Conservation (phyloP, 2,888 invertebrate species). For the Globia sparganii region DNA sequence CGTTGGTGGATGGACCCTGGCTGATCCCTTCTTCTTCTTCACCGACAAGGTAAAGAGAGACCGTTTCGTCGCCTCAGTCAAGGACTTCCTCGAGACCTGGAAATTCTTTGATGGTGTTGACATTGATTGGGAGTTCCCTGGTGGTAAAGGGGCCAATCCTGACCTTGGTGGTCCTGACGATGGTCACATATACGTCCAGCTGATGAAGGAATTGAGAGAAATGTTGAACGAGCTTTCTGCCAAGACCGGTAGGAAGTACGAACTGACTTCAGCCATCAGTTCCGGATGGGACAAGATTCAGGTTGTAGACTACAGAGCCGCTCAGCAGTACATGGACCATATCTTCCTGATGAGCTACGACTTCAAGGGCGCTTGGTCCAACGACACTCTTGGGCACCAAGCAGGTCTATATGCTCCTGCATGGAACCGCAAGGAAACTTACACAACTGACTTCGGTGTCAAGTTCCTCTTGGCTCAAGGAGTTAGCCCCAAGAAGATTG, state of each 20-base stretch:
- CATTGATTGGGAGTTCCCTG: slow-evolving; percentile 89
- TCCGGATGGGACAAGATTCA: slow-evolving; percentile 89
- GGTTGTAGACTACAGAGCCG: slow-evolving; percentile 86
- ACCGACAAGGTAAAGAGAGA: slow-evolving; percentile 82
- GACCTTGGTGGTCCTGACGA: slow-evolving; percentile 85
- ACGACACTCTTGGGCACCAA: slow-evolving; percentile 86
- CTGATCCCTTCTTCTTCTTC: slow-evolving; percentile 88
- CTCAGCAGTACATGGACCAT: slow-evolving; percentile 88
- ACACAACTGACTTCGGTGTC: slow-evolving; percentile 88
- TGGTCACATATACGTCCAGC: slow-evolving; percentile 81
- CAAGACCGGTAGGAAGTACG: slow-evolving; percentile 86
- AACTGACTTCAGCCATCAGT: slow-evolving; percentile 88
- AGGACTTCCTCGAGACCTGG: slow-evolving; percentile 87
- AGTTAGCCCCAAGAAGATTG: slow-evolving; percentile 85
- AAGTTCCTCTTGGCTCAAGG: slow-evolving; percentile 86
- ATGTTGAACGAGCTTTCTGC: slow-evolving; percentile 85
- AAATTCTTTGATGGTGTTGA: slow-evolving; percentile 89
- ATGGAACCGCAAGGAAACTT: slow-evolving; percentile 86
- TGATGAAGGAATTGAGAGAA: slow-evolving; percentile 86
- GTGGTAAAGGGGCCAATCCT: slow-evolving; percentile 88
- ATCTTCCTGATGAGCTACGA: slow-evolving; percentile 89
- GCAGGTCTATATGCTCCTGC: slow-evolving; percentile 84
- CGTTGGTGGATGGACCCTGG: slow-evolving; percentile 87
- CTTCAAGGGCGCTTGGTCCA: slow-evolving; percentile 89
- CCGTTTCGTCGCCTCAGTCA: slow-evolving; percentile 86